phyloP scores from a whole-genome alignment of 2,797 vertebrate species.

The Mormyrops attenuatus region DNA sequence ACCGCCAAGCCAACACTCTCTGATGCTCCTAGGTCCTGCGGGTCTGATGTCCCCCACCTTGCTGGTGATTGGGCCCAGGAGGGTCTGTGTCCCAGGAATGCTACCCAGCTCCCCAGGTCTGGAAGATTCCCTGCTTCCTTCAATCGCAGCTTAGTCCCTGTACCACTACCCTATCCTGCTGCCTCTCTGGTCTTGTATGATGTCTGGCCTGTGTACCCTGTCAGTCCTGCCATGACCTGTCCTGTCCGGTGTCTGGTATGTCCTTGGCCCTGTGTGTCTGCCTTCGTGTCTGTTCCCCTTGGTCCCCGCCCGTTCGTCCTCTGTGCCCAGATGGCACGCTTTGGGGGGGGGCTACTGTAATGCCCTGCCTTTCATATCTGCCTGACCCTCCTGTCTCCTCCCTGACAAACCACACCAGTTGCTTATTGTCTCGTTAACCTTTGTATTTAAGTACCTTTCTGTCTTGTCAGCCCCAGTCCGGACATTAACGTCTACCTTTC shows the following conservation, averaged over 20 bases:
- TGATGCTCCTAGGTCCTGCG: background rate
- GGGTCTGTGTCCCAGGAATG: background rate
- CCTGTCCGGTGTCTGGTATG: background rate
- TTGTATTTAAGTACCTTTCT: background rate
- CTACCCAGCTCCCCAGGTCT: background rate
- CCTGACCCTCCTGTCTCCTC: background rate
- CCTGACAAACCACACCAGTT: background rate
- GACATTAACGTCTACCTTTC: too few relatives aligned
- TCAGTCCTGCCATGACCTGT: background rate
- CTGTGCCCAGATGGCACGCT: background rate
- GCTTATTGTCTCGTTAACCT: background rate
- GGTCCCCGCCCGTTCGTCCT: background rate
- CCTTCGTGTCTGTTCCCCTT: background rate
- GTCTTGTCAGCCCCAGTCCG: background rate
- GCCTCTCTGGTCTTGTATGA: background rate
- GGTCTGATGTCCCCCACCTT: background rate
- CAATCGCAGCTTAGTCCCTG: background rate
- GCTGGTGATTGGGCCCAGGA: background rate
- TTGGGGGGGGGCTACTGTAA: background rate
- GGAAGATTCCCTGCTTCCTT: background rate
- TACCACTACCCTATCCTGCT: background rate
- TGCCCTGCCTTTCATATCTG: background rate
- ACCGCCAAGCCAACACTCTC: background rate
- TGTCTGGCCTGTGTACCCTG: background rate
- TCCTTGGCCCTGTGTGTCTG: background rate